Evolutionary conservation across 2,888 invertebrate genomes (phyloP).

Genomic region (Cheilosia grossa): DNA sequence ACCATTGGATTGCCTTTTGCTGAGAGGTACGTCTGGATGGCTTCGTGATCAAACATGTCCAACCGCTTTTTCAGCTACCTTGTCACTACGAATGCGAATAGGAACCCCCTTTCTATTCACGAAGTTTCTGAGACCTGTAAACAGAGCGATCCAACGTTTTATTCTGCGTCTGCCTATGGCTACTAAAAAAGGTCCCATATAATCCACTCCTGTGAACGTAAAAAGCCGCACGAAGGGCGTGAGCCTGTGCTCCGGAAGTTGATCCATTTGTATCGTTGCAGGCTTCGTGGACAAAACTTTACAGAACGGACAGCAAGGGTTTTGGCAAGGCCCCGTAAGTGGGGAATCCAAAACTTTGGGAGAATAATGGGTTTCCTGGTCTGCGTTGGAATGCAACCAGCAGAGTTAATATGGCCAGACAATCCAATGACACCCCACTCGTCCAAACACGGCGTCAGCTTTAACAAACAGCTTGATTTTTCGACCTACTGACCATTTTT

Average conservation of each 20-base stretch:
- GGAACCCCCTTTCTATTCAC: constrained; percentile 1
- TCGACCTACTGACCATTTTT: neutral
- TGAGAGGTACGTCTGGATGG: neutral
- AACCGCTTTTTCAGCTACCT: neutral
- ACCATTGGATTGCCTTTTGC: constrained; percentile 3
- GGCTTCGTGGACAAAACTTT: neutral
- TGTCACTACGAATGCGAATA: neutral
- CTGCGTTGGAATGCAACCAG: neutral
- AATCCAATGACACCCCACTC: constrained; percentile 1
- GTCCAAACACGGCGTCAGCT: constrained; percentile 7
- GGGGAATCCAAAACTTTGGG: neutral
- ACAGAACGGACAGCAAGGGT: constrained; percentile 3
- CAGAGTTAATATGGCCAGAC: constrained; percentile 6
- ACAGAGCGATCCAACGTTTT: constrained; percentile 16
- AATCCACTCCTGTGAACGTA: constrained; percentile 12
- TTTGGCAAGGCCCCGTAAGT: neutral
- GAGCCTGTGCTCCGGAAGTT: neutral
- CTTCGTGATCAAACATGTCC: neutral
- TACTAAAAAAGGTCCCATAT: constrained; percentile 1
- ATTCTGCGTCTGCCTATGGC: constrained; percentile 4
- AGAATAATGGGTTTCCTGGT: constrained; percentile 9
- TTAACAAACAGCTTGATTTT: neutral
- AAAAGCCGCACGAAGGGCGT: neutral
- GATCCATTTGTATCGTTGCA: constrained; percentile 51
- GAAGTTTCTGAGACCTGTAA: neutral